Conservation (phyloP, 2,888 invertebrate species). For the Drosophila nigritarsus region DNA sequence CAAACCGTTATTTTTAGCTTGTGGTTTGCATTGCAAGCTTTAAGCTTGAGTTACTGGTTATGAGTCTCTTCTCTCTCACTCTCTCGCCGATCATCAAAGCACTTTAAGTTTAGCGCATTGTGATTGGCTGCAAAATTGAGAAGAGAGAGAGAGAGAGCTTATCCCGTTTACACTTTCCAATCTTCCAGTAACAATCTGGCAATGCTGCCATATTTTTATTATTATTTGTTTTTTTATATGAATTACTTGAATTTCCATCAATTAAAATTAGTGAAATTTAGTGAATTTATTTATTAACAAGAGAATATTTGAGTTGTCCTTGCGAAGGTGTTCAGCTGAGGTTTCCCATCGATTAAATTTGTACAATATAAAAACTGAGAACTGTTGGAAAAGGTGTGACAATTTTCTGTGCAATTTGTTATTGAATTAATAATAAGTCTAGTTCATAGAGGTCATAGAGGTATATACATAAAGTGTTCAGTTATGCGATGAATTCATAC, state of each 20-base stretch:
- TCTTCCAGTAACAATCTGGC: not conserved
- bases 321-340: not conserved
- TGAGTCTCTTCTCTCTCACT: not conserved
- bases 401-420: not conserved
- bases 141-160: not conserved
- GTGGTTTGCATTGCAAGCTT: not conserved
- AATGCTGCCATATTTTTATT: not conserved
- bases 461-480: no score
- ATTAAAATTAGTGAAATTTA: not conserved
- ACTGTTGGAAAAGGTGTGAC: not conserved
- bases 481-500: no score
- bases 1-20: not conserved
- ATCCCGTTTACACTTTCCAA: not conserved
- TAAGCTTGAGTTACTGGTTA: not conserved
- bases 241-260: not conserved
- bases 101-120: not conserved
- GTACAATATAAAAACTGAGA: not conserved
- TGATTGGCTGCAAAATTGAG: not conserved
- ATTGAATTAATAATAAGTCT: not conserved
- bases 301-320: not conserved
- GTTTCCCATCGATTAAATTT: conserved; percentile 2
- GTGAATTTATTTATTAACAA: not conserved
- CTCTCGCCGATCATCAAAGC: not conserved
- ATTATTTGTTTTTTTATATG: no score
- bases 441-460: not conserved